Conservation (phyloP, 2,797 vertebrate species). For the Dipus sagitta region DNA sequence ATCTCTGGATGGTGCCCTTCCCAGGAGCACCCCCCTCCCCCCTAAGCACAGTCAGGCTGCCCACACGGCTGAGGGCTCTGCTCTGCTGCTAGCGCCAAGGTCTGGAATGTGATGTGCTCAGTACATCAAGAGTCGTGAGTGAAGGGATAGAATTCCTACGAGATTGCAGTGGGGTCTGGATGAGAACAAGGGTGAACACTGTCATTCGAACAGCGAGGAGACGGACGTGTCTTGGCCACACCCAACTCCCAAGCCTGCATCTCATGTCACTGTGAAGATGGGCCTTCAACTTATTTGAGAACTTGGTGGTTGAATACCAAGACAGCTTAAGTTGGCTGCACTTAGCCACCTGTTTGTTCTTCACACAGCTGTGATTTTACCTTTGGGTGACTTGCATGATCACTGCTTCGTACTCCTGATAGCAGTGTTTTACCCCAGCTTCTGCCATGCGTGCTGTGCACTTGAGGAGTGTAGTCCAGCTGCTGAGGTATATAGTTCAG, state of each 20-base stretch:
- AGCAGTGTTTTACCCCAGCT: neutral
- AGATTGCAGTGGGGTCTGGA: neutral
- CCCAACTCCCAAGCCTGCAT: neutral
- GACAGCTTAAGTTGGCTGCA: neutral
- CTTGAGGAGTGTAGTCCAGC: too few relatives aligned
- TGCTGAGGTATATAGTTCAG: too few relatives aligned
- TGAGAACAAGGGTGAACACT: neutral
- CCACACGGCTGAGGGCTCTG: accelerated
- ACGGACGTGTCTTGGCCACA: accelerated
- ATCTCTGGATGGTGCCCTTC: neutral
- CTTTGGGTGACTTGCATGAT: neutral
- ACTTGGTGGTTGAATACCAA: neutral
- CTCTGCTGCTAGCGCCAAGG: neutral
- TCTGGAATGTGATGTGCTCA: neutral
- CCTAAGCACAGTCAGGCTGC: neutral
- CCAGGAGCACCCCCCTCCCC: too few relatives aligned
- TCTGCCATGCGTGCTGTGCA: neutral
- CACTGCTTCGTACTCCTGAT: neutral
- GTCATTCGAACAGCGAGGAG: neutral
- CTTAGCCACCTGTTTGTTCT: neutral
- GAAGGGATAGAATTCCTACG: neutral
- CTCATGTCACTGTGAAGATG: neutral
- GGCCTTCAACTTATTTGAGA: neutral
- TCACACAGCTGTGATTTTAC: neutral
- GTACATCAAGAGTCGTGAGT: neutral